Evolutionary conservation across 2,797 vertebrate genomes (phyloP).

Genomic region (Eulemur coronatus): DNA sequence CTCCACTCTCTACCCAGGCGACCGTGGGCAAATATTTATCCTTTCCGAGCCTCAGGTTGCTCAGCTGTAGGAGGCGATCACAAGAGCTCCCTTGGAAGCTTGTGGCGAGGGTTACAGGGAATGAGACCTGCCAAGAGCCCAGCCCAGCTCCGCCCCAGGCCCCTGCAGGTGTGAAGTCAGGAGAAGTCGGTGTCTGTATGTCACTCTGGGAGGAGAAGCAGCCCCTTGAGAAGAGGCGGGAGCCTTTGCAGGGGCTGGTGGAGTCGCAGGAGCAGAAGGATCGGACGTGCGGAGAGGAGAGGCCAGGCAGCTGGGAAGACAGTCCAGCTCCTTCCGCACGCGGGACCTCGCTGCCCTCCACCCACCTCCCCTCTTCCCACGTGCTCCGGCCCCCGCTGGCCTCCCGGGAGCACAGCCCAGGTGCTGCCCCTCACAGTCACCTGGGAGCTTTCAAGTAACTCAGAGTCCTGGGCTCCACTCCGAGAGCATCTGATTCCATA

Average conservation of each 20-base stretch:
- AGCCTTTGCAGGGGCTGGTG: neutral
- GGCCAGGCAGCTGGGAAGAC: neutral
- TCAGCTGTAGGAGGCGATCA: neutral
- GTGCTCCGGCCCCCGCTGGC: fast-evolving
- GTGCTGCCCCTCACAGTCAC: neutral
- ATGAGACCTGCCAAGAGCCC: neutral
- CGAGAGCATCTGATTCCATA: neutral
- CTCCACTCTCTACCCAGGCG: neutral
- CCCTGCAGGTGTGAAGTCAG: neutral
- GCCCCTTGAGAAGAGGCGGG: neutral
- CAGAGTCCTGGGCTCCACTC: neutral
- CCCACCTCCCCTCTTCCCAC: fast-evolving
- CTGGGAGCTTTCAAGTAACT: too few species aligned
- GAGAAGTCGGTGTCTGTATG: neutral
- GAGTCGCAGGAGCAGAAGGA: neutral
- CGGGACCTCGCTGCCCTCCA: neutral
- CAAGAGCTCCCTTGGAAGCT: neutral
- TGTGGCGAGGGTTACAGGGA: neutral
- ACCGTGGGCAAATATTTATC: neutral
- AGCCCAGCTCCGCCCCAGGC: neutral
- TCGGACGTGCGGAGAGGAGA: neutral
- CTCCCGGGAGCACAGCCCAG: neutral
- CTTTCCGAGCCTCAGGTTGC: neutral
- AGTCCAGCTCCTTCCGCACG: fast-evolving
- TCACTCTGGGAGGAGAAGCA: neutral